Evolutionary conservation across 2,113 vertebrate species (phyloP).

Genomic region (Fregata magnificens): DNA sequence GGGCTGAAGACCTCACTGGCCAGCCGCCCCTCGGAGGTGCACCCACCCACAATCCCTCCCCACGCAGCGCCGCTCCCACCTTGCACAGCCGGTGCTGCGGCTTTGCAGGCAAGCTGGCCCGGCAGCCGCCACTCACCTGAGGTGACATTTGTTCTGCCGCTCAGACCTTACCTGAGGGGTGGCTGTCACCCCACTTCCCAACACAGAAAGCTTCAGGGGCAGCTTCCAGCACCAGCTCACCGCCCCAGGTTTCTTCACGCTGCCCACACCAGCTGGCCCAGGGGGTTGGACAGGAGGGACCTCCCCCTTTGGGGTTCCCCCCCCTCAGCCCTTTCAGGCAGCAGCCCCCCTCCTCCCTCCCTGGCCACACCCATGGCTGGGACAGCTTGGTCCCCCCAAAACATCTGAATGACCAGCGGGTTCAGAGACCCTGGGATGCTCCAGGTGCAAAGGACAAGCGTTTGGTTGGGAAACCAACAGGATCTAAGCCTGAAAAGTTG

Average conservation of each 20-base stretch:
- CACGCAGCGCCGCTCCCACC: background rate
- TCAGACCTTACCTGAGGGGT: background rate
- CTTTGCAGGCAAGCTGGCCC: background rate
- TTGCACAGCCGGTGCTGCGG: no score
- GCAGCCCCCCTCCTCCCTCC: background rate
- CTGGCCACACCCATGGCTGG: background rate
- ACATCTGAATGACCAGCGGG: background rate
- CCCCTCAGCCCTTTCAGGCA: background rate
- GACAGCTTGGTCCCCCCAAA: background rate
- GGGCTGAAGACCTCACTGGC: background rate
- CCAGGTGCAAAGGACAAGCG: background rate
- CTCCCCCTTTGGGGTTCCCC: background rate
- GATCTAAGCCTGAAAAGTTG: background rate
- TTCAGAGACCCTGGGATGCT: background rate
- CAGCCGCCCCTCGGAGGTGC: rapidly evolving
- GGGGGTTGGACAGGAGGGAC: background rate
- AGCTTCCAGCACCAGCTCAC: background rate
- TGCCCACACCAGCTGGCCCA: background rate
- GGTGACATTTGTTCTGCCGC: background rate
- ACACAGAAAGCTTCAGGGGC: background rate
- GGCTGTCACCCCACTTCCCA: background rate
- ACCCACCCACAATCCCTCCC: background rate
- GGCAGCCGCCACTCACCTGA: background rate
- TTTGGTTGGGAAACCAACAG: background rate
- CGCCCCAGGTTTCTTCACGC: background rate